Conservation (phyloP, 2,113 vertebrate species). For the Malurus alboscapulatus region DNA sequence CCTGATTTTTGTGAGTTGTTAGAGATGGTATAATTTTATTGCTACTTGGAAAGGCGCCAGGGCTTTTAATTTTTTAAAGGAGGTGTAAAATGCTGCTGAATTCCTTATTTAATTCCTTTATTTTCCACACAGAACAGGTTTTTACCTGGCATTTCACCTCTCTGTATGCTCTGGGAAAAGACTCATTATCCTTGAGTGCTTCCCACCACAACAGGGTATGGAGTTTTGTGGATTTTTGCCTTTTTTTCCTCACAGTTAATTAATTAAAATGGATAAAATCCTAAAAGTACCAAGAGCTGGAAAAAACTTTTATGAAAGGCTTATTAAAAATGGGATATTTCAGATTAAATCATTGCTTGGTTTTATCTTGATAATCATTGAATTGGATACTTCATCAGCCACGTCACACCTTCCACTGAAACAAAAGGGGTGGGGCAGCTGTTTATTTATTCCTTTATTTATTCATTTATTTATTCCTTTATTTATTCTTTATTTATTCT, state of each 20-base stretch:
- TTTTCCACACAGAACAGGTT: rapidly evolving
- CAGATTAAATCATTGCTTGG: background rate
- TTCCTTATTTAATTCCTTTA: background rate
- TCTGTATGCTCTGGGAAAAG: background rate
- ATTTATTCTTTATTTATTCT: too few species aligned
- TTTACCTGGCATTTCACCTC: background rate
- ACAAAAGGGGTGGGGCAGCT: background rate
- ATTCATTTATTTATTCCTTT: too few species aligned
- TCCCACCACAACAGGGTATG: rapidly evolving
- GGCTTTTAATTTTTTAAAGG: background rate
- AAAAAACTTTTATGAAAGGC: background rate
- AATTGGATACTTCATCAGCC: background rate
- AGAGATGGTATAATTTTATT: background rate
- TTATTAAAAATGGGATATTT: background rate
- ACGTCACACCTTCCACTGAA: rapidly evolving
- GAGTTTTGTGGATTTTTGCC: too few species aligned
- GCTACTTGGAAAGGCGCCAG: background rate
- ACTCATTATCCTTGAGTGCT: rapidly evolving
- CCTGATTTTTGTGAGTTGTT: background rate
- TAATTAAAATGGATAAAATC: background rate
- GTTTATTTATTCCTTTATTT: background rate
- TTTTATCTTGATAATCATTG: background rate
- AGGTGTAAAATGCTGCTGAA: background rate
- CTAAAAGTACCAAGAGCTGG: background rate
- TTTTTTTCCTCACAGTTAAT: too few species aligned